A percentile compares a stretch with the other conserved stretches of the same genome.
These are phyloP conservation scores for Myopa testacea DNA, from an alignment of 2,888 invertebrate genomes.

Conservation along the genomic window DNA sequence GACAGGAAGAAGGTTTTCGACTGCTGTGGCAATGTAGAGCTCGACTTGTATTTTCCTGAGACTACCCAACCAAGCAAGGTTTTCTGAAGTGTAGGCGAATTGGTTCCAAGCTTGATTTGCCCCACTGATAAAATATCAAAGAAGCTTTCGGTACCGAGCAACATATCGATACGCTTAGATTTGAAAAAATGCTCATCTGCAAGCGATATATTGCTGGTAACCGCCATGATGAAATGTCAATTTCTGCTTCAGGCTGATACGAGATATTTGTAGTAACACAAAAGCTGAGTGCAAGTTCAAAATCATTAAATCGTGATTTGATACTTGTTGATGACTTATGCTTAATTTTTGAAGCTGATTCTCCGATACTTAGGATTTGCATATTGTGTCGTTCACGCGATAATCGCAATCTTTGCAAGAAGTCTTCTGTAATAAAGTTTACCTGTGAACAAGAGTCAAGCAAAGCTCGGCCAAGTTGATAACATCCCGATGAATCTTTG, in stretches of 20 bases:
- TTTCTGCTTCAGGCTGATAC: conserved; percentile 3
- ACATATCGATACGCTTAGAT: neutral
- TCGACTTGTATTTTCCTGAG: conserved; percentile 39
- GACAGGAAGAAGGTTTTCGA: no score
- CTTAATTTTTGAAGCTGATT: conserved; percentile 37
- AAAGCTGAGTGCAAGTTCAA: conserved; percentile 36
- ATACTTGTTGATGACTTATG: conserved; percentile 36
- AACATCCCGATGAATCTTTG: no score
- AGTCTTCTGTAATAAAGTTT: no score
- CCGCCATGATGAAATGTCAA: conserved; percentile 45
- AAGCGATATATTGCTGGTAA: conserved; percentile 31
- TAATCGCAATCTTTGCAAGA: no score
- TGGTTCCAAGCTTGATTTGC: conserved; percentile 43
- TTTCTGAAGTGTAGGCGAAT: conserved; percentile 46
- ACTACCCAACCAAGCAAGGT: conserved; percentile 48
- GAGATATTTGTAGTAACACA: conserved; percentile 36
- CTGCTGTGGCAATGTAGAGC: neutral
- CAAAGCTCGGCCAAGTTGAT: no score
- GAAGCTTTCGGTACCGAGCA: neutral
- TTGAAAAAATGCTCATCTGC: conserved; percentile 3
- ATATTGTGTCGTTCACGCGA: no score
- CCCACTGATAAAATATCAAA: conserved; percentile 44
- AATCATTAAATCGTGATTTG: conserved; percentile 40
- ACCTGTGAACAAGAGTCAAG: no score
- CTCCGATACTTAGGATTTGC: conserved; percentile 41